Percentiles rank a stretch among this genome's conserved stretches.
Conservation (phyloP, 2,888 invertebrate genomes). For the Epistrophella euchroma region DNA sequence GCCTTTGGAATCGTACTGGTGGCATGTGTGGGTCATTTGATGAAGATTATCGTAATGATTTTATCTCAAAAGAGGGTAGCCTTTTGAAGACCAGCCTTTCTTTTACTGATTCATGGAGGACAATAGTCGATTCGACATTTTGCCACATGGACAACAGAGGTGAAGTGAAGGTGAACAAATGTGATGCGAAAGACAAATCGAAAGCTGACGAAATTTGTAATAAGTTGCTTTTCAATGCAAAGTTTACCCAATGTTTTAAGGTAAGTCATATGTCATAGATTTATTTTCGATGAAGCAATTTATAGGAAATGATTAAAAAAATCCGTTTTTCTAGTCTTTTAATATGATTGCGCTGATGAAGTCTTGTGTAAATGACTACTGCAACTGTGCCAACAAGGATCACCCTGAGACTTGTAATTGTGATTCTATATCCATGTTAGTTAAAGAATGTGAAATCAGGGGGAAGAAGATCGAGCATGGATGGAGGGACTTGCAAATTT, state of each 20-base stretch:
- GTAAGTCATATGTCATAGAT: no score
- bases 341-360: constrained; percentile 88
- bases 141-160: constrained; percentile 81
- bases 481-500: constrained; percentile 92
- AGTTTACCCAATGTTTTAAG: constrained; percentile 87
- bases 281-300: no score
- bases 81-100: constrained; percentile 83
- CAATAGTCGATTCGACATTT: constrained; percentile 79
- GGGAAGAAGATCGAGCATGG: constrained; percentile 87
- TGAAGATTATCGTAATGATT: constrained; percentile 88
- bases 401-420: constrained; percentile 89
- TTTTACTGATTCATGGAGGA: constrained; percentile 83
- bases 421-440: constrained; percentile 90
- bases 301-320: no score
- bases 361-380: constrained; percentile 93
- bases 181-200: constrained; percentile 78
- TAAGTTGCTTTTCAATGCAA: constrained; percentile 87
- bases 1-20: constrained; percentile 90
- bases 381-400: constrained; percentile 86
- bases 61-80: constrained; percentile 86
- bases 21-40: constrained; percentile 93
- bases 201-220: constrained; percentile 87
- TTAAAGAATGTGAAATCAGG: constrained; percentile 89
- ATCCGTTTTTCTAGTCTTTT: constrained; percentile 84
- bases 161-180: constrained; percentile 80